Base-by-base conservation (phyloP, 2,113 vertebrate genomes). In the Zosterops borbonicus region DNA sequence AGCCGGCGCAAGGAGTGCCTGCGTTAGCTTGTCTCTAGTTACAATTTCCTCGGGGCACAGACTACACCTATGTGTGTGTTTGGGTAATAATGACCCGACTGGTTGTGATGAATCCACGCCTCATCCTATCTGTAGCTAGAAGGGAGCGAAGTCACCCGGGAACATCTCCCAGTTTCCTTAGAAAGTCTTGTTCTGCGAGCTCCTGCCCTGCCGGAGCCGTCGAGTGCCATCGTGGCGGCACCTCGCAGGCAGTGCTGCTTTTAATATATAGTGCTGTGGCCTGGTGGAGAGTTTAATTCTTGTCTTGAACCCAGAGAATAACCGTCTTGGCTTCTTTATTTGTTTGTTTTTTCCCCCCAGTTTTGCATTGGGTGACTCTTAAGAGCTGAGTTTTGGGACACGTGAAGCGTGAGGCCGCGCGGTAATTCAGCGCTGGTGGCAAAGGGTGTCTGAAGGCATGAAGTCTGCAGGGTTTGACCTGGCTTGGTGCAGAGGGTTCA, bases 21-120 rank as follows among this genome's bases (percentile, higher is more conserved):
- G 93, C 83, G 6, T 92, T 95, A 85, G 95, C 95, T 96, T 93
- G 94, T 94, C 94, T 81, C 58, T 46, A 81, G 83, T 93, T 94
- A 59, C 27, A 24, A 83, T 85, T 94, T 46, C 96, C 96, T 93
- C 35, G 0, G 95, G 95, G 95, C 96, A 96, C 90, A 78, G 96
- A 95, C 96, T 96, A 83, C 95, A 92, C 94, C 92, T 96, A 74
- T 74, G 73, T 44, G 39, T 92, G 90, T 86, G 85, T 96, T 96
- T 52, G 86, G 83, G 63, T 60, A 86, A 76, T 22, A 89, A 91
- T 6, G 58, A 94, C 58, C 94, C n/a, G 65, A 87, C 88, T 62
- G 90, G 86, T 46, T 93, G 89, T 23, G 71, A 69, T 17, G 91
- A 68, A 35, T 69, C 76, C 78, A 41, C 9, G 1, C 92, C 95